Base-by-base conservation (phyloP, 1,140 invertebrate genomes). In the Bombus sylvicola region DNA sequence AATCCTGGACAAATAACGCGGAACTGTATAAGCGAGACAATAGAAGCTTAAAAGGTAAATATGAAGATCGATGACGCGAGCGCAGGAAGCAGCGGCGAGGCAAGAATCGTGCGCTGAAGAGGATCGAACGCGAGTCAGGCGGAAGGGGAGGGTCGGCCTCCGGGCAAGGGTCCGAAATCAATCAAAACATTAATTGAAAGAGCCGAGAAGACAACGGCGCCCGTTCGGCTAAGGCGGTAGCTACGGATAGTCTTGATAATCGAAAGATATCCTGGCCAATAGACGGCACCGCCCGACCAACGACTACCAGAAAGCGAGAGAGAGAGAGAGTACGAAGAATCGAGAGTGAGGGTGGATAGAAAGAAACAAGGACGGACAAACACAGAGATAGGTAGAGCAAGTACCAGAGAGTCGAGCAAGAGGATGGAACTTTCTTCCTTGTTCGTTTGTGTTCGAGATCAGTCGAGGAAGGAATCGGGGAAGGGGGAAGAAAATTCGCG, bases 181-280 rank as follows among this genome's bases (percentile, higher is more conserved):
- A 95, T 95, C 94, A 95, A 95, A 95, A 94, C 95, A 94, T 95
- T 95, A 95, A 95, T 95, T 95, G 94, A 95, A 95, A 95, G 94
- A 95, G 92, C 92, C 89, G 91, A 92, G 91, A 94, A 95, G 95
- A 95, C 94, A 95, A 95, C 94, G 91, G 92, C 85, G 88, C 90
- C 90, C 91, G 84, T 87, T 84, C 87, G 88, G 82, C 90, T 93
- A 92, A 92, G 87, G 89, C 89, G 90, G 91, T 90, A 86, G 87
- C 88, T 88, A 89, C 76, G 90, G 91, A 92, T 89, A 92, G 87
- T 94, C 93, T 93, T 92, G 94, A 95, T 95, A 94, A 95, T 95
- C 94, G 93, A 94, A 94, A 95, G 94, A 94, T 95, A 93, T 91
- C 91, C 86, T 90, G 88, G 91, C 87, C 90, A 91, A 92, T 90